These are phyloP conservation scores for Aethina tumida DNA, from an alignment of 1,140 invertebrate genomes.

Conservation along the genomic window DNA sequence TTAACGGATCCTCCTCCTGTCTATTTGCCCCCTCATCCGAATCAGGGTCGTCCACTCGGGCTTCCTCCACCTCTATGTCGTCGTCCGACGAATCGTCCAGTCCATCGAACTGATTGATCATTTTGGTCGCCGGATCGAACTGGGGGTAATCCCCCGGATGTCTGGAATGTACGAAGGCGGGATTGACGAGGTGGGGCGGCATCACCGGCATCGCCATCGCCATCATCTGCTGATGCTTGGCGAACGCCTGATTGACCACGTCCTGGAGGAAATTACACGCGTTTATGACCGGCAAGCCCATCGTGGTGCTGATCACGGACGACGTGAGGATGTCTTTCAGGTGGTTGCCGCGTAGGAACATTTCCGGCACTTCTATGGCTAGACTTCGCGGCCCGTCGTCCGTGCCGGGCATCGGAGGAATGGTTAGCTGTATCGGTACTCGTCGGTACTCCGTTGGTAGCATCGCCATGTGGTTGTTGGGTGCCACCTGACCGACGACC, in stretches of 20 bases:
- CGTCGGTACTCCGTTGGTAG: constrained; percentile 32
- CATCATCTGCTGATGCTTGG: constrained; percentile 15
- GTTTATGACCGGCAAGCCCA: constrained; percentile 62
- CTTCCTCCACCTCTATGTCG: constrained; percentile 60
- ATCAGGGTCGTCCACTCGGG: constrained; percentile 63
- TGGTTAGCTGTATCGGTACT: constrained; percentile 45
- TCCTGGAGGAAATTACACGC: constrained; percentile 73
- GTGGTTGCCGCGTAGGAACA: constrained; percentile 55
- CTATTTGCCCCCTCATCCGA: too few species aligned
- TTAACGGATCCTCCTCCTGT: constrained; percentile 78
- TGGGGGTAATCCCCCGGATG: too few species aligned
- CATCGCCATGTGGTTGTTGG: constrained; percentile 25
- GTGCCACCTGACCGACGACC: constrained; percentile 16
- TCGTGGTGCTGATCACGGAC: constrained; percentile 73
- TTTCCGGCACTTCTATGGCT: constrained; percentile 64
- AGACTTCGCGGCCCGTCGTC: constrained; percentile 40
- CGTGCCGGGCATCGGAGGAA: constrained; percentile 42
- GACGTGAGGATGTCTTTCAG: constrained; percentile 60
- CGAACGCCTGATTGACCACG: constrained; percentile 64
- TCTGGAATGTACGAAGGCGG: too few species aligned
- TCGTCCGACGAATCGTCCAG: constrained; percentile 64
- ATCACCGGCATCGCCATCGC: constrained; percentile 17
- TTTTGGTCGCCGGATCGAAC: constrained; percentile 2
- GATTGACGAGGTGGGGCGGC: constrained; percentile 22
- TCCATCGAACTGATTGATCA: constrained; percentile 44